These are phyloP conservation scores for Coptodon rendalli DNA, from an alignment of 2,113 vertebrate species.

Conservation along the genomic window DNA sequence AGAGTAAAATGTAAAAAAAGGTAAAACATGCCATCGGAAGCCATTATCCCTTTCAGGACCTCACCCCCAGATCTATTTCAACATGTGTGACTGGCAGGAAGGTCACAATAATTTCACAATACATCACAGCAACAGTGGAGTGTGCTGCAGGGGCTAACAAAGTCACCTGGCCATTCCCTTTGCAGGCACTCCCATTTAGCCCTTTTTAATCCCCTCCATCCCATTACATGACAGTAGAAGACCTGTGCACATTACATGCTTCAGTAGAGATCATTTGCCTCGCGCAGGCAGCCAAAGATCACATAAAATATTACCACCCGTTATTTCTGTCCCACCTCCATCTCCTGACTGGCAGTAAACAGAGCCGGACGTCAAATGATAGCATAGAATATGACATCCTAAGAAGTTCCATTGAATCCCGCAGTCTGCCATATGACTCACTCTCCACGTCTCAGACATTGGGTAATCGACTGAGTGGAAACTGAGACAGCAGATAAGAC, in stretches of 20 bases:
- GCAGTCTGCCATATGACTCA: constrained; percentile 36
- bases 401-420: constrained; percentile 33
- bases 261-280: constrained; percentile 44
- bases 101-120: constrained; percentile 45
- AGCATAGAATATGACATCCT: constrained; percentile 24
- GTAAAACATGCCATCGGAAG: not conserved
- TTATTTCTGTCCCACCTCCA: constrained; percentile 62
- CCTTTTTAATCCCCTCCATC: constrained; percentile 52
- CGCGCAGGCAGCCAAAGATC: constrained; percentile 40
- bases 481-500: constrained; percentile 15
- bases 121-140: constrained; percentile 12
- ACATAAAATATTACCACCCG: constrained; percentile 52
- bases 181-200: constrained; percentile 39
- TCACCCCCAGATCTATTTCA: not conserved
- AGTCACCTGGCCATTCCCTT: constrained; percentile 31
- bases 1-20: not conserved
- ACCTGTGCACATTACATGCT: constrained; percentile 44
- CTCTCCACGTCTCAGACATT: constrained; percentile 37
- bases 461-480: constrained; percentile 28
- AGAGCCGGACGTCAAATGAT: constrained; percentile 51
- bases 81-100: constrained; percentile 37
- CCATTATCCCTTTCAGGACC: not conserved
- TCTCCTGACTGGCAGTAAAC: constrained; percentile 47
- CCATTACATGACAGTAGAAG: constrained; percentile 46
- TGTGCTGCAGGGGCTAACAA: constrained; percentile 22